phyloP scores from a whole-genome alignment of 2,113 vertebrate species.

The Ictidomys tridecemlineatus region DNA sequence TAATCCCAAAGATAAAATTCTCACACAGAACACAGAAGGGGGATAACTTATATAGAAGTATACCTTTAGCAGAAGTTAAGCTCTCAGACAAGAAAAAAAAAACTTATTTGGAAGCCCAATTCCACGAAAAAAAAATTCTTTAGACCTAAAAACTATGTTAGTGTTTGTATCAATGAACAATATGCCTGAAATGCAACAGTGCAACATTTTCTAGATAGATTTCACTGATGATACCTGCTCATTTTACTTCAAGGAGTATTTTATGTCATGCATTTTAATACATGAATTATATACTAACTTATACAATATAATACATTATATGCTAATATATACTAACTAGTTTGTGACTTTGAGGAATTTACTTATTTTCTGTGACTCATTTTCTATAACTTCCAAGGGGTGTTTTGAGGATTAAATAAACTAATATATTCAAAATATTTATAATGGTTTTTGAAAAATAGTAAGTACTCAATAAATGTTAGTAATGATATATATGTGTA shows the following conservation, averaged over 20 bases:
- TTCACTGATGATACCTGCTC: not conserved
- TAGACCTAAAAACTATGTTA: not conserved
- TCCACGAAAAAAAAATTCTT: not conserved
- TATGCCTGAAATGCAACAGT: not conserved
- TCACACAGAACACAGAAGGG: not conserved
- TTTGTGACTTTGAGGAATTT: conserved; percentile 3
- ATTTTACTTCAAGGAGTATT: conserved; percentile 45
- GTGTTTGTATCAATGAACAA: not conserved
- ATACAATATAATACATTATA: too few species aligned
- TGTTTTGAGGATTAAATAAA: conserved; percentile 43
- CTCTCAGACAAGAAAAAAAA: not conserved
- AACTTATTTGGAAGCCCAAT: not conserved
- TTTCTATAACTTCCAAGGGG: conserved; percentile 29
- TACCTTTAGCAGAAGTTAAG: not conserved
- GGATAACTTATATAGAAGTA: not conserved
- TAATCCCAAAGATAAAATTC: not conserved
- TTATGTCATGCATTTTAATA: conserved; percentile 11
- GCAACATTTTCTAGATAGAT: not conserved
- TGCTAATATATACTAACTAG: not conserved
- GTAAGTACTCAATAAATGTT: conserved; percentile 15
- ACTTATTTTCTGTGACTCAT: not conserved
- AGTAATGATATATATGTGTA: not conserved
- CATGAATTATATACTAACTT: not conserved
- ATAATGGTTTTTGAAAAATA: conserved; percentile 21
- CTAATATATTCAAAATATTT: conserved; percentile 16